Conservation (phyloP, 2,113 vertebrate species). For the Pangasianodon gigas region DNA sequence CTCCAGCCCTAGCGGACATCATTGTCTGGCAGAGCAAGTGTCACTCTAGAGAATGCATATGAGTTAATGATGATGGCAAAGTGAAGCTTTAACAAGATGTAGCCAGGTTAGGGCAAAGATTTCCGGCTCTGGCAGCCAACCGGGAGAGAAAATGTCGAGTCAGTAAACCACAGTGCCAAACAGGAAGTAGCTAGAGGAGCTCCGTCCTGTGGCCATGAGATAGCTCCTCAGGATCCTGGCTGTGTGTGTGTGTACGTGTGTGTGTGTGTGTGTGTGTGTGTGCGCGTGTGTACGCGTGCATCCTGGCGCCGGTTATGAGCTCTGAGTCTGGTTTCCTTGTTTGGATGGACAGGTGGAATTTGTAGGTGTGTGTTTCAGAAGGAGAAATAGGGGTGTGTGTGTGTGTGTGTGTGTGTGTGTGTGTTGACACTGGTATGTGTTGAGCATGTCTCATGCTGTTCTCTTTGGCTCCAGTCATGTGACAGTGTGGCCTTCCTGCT, state of each 20-base stretch:
- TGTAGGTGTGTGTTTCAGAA: neutral
- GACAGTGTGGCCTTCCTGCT: conserved; percentile 1
- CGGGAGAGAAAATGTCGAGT: conserved; percentile 18
- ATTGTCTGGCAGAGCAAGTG: neutral
- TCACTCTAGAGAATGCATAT: neutral
- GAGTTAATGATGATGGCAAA: neutral
- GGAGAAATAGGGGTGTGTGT: neutral
- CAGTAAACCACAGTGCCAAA: conserved; percentile 12
- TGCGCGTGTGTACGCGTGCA: neutral
- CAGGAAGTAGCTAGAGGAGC: conserved; percentile 30
- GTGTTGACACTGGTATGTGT: conserved; percentile 5
- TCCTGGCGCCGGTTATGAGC: neutral
- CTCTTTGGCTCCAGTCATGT: conserved; percentile 30
- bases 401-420: conserved; percentile 26
- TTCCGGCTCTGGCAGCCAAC: neutral
- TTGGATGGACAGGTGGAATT: conserved; percentile 36
- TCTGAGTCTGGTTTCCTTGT: conserved; percentile 29
- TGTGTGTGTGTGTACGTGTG: conserved; percentile 20
- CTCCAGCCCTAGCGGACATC: neutral
- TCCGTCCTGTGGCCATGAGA: conserved; percentile 32
- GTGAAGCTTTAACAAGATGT: neutral
- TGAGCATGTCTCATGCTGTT: conserved; percentile 18
- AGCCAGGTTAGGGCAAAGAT: neutral
- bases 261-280: neutral
- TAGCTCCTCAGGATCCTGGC: conserved; percentile 20